A percentile compares a stretch with the other conserved stretches of the same genome.
These are phyloP conservation scores for Lates calcarifer DNA, from an alignment of 2,113 vertebrate species.

Conservation along the genomic window DNA sequence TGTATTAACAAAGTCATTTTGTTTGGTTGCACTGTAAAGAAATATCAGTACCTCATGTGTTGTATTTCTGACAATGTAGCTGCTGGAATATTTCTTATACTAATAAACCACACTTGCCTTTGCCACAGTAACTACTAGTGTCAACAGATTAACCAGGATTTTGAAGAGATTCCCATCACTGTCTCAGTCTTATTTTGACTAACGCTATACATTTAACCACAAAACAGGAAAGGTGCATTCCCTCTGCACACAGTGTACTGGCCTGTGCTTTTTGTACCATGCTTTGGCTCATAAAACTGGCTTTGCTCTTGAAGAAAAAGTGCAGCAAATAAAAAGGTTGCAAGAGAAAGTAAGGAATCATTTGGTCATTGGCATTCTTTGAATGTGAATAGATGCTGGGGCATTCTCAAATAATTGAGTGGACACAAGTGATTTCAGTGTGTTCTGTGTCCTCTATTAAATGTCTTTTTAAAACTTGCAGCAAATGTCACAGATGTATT, in stretches of 20 bases:
- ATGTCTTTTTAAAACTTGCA: conserved; percentile 6
- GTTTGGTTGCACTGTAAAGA: neutral
- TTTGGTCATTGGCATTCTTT: neutral
- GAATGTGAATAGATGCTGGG: neutral
- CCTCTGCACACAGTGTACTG: too few relatives aligned
- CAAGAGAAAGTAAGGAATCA: neutral
- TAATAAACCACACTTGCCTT: too few relatives aligned
- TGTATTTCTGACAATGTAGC: too few relatives aligned
- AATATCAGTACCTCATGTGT: neutral
- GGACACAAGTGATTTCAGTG: neutral
- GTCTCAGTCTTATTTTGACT: too few relatives aligned
- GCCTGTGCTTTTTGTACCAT: neutral
- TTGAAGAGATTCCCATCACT: neutral
- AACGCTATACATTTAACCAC: too few relatives aligned
- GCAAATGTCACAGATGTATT: conserved; percentile 24
- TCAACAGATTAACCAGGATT: neutral
- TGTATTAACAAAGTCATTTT: neutral
- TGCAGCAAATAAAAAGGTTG: neutral
- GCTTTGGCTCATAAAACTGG: neutral
- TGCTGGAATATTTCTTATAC: too few relatives aligned
- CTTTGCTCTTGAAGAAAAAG: neutral
- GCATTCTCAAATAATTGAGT: neutral
- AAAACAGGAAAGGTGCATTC: neutral
- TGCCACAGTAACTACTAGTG: neutral
- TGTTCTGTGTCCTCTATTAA: neutral